Conservation (phyloP, 2,113 vertebrate genomes). For the Hippocampus abdominalis region DNA sequence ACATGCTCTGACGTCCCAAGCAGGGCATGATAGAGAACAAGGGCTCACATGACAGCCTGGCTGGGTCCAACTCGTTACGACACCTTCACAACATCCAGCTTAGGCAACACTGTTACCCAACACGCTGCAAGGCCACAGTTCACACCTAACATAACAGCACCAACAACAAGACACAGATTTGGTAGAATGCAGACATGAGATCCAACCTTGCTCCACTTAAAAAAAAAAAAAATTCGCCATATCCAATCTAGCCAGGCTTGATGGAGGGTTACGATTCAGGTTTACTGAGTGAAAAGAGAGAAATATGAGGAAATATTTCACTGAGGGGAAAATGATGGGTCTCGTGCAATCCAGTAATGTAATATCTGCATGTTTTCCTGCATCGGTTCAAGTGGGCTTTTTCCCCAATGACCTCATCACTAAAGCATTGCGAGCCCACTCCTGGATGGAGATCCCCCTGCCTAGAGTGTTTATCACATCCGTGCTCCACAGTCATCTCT, state of each 20-base stretch:
- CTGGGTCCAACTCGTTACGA: slow-evolving; percentile 64
- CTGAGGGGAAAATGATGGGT: slow-evolving; percentile 34
- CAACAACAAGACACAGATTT: slow-evolving; percentile 5
- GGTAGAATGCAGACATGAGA: background rate
- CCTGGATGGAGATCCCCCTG: slow-evolving; percentile 73
- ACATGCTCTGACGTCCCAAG: slow-evolving; percentile 26
- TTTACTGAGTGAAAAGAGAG: slow-evolving; percentile 7
- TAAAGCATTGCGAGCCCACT: slow-evolving; percentile 68
- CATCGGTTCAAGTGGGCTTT: slow-evolving; percentile 59
- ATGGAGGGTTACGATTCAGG: slow-evolving; percentile 4
- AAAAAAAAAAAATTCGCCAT: background rate
- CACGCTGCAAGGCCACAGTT: slow-evolving; percentile 52
- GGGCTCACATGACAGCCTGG: slow-evolving; percentile 62
- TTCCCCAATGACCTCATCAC: slow-evolving; percentile 74
- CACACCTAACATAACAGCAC: slow-evolving; percentile 66
- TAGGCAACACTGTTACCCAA: slow-evolving; percentile 68
- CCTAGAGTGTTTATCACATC: slow-evolving; percentile 72
- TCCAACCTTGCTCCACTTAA: background rate
- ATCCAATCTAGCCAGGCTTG: background rate
- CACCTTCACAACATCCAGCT: slow-evolving; percentile 64
- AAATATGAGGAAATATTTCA: slow-evolving; percentile 18
- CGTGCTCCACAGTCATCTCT: slow-evolving; percentile 53
- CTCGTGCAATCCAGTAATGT: slow-evolving; percentile 44
- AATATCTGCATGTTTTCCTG: slow-evolving; percentile 46
- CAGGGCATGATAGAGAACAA: slow-evolving; percentile 54